phyloP scores from a whole-genome alignment of 1,140 invertebrate genomes.

The Thaumatotibia leucotreta region DNA sequence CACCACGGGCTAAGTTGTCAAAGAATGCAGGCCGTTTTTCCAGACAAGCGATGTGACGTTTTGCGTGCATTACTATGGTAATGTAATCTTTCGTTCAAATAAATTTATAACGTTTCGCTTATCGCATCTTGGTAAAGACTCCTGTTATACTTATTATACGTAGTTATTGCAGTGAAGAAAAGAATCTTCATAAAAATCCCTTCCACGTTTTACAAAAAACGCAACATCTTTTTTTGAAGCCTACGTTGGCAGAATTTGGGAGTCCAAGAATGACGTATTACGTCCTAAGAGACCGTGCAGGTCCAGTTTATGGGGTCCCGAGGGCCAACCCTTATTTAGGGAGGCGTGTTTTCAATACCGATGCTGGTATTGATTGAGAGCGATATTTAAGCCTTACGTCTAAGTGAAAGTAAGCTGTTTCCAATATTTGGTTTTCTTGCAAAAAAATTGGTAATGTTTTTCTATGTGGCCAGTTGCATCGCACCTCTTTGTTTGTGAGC shows the following conservation, averaged over 20 bases:
- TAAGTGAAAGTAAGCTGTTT: neutral
- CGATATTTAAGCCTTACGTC: neutral
- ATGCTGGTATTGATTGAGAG: constrained; percentile 2
- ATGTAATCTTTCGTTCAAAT: too few species aligned
- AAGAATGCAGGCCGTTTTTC: too few species aligned
- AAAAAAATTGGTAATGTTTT: too few species aligned
- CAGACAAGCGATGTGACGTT: too few species aligned
- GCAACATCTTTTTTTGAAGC: neutral
- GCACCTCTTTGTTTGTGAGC: too few species aligned
- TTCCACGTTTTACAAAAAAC: neutral
- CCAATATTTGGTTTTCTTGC: neutral
- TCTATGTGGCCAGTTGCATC: too few species aligned
- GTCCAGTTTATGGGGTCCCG: constrained; percentile 18
- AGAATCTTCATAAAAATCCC: neutral
- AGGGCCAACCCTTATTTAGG: constrained; percentile 8
- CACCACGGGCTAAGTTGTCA: too few species aligned
- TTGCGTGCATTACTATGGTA: too few species aligned
- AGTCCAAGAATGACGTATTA: constrained; percentile 19
- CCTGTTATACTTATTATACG: too few species aligned
- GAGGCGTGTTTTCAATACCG: constrained; percentile 9
- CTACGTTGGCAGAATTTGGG: neutral
- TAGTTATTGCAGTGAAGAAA: too few species aligned
- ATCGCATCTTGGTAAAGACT: too few species aligned
- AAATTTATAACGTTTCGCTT: too few species aligned
- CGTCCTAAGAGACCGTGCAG: constrained; percentile 17